Base-by-base conservation (phyloP, 2,888 invertebrate species). In the Protula sp. region DNA sequence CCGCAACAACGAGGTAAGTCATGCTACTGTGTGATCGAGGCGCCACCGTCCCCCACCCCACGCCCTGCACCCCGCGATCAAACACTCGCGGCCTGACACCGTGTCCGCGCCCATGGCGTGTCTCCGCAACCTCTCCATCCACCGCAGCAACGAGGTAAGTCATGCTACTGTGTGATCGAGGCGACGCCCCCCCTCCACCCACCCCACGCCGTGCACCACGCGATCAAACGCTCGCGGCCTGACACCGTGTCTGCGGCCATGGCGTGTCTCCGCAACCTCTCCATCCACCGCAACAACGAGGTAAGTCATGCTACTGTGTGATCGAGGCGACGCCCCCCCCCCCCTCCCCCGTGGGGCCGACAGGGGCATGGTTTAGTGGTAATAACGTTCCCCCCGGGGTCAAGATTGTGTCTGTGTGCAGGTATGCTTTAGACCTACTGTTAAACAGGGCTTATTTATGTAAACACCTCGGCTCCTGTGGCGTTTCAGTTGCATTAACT, bases 61-160 rank as follows among this genome's bases (percentile, higher is more conserved):
- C n/a, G 59, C 63, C 5, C 59, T 76, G 30, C 70, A 74, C 38
- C 60, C 62, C 28, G 67, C 74, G 51, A 58, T 75, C 9, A 55
- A 57, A 30, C 55, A 57, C 5, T 61, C 60, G 1, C 55, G 61
- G 22, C 61, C 60, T 29, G 73, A 74, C 22, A 71, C 71, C 2
- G 62, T 71, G 22, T 58, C 68, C 3, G 74, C 74, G 14, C 72
- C 72, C 2, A 63, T 74, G 52, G 74, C 73, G 3, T 74, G 74
- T 62, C 65, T 76, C 1, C 60, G 75, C n/a, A 76, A 76, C 58
- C 70, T 76, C 9, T 74, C 75, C 22, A 72, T 73, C 45, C 70
- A 73, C 57, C 68, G 69, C 51, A 64, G 69, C 2, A 76, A 76
- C 60, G 74, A 75, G 69, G 74, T 74, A 62, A 62, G n/a, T n/a